Evolutionary conservation across 1,140 invertebrate species (phyloP).

Genomic region (Bombus ignitus): DNA sequence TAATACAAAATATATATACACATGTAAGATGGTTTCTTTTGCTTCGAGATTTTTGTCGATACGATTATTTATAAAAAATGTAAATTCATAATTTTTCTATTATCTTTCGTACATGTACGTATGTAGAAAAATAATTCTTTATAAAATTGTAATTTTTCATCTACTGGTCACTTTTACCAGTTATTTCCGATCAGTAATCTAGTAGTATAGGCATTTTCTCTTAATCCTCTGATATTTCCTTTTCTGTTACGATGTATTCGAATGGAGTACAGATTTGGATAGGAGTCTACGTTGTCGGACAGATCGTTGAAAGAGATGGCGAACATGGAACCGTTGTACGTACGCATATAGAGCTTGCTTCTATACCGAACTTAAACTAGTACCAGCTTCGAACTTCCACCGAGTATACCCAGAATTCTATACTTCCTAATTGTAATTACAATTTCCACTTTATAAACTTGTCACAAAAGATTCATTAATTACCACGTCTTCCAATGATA

Average conservation of each 20-base stretch:
- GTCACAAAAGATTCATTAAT: background rate
- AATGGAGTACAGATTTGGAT: constrained; percentile 5
- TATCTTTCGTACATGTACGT: background rate
- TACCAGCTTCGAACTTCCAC: background rate
- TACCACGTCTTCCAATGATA: background rate
- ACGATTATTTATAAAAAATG: no score
- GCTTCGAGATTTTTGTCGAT: background rate
- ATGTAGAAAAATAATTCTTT: no score
- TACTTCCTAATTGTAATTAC: constrained; percentile 2
- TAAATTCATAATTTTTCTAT: background rate
- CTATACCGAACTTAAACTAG: constrained; percentile 7
- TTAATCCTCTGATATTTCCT: background rate
- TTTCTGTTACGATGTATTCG: background rate
- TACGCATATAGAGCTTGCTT: background rate
- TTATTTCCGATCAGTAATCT: background rate
- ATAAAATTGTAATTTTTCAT: no score
- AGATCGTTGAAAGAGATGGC: background rate
- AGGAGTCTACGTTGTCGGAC: background rate
- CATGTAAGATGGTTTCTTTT: background rate
- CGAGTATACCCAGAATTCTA: background rate
- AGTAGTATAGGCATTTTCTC: no score
- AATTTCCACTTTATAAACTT: background rate
- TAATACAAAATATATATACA: background rate
- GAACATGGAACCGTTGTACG: background rate
- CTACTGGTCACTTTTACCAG: background rate